Conservation (phyloP, 2,113 vertebrate species). For the Himantopus leucocephalus region DNA sequence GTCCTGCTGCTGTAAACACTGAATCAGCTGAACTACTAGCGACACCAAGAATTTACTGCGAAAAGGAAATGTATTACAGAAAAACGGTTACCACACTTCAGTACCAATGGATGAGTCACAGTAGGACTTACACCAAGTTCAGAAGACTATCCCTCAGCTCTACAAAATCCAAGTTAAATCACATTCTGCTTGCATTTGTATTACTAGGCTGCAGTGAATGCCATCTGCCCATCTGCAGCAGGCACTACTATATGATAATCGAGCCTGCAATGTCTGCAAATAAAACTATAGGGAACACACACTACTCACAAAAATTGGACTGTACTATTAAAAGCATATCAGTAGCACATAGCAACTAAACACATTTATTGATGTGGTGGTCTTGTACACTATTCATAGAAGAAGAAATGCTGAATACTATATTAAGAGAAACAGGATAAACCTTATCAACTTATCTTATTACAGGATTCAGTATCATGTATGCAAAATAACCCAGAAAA, state of each 20-base stretch:
- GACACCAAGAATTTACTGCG: not conserved
- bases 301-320: not conserved
- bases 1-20: not conserved
- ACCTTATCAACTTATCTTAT: not conserved
- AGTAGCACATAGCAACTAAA: not conserved
- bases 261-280: not conserved
- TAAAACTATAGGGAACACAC: not conserved
- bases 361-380: not conserved
- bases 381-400: not conserved
- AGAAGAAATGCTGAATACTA: not conserved
- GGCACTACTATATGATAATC: not conserved
- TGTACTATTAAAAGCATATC: not conserved
- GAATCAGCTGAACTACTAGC: not conserved
- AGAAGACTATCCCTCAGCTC: not conserved
- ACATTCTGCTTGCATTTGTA: not conserved
- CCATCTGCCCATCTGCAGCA: not conserved
- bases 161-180: not conserved
- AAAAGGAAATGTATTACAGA: not conserved
- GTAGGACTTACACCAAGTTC: not conserved
- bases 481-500: not conserved
- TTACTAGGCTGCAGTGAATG: not conserved
- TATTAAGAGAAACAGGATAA: not conserved
- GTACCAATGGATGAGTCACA: not conserved
- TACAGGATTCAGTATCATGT: not conserved
- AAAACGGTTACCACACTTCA: not conserved